Evolutionary conservation across 2,113 vertebrate species (phyloP).

Genomic region (Bufo bufo): DNA sequence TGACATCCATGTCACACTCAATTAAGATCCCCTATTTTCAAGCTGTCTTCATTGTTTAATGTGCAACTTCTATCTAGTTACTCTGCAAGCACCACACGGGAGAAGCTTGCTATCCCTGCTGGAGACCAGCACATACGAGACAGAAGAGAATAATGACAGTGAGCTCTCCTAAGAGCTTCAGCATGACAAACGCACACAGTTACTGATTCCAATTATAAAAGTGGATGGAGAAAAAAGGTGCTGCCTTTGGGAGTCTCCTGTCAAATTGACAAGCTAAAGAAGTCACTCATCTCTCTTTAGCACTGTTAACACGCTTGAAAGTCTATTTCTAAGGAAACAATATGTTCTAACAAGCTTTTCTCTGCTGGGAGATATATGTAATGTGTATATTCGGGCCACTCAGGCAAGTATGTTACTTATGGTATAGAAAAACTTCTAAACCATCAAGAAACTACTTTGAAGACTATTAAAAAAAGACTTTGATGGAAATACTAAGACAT

Average conservation of each 20-base stretch:
- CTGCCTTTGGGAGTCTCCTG: conserved; percentile 60
- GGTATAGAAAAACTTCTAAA: neutral
- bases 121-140: conserved; percentile 21
- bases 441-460: neutral
- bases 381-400: conserved; percentile 24
- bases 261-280: conserved; percentile 62
- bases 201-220: conserved; percentile 56
- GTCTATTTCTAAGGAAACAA: conserved; percentile 56
- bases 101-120: conserved; percentile 53
- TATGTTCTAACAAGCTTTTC: conserved; percentile 61
- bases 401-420: neutral
- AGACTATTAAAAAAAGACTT: neutral
- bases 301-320: conserved; percentile 64
- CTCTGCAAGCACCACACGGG: conserved; percentile 61
- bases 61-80: conserved; percentile 57
- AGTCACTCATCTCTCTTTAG: conserved; percentile 61
- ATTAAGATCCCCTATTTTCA: conserved; percentile 58
- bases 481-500: neutral
- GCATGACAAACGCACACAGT: conserved; percentile 56
- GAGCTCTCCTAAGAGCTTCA: conserved; percentile 55
- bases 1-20: conserved; percentile 57
- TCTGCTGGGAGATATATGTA: conserved; percentile 18
- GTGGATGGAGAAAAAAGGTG: conserved; percentile 55
- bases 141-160: conserved; percentile 47
- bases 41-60: conserved; percentile 60